phyloP scores from a whole-genome alignment of 2,113 vertebrate species.

The Myrmophylax atrothorax region DNA sequence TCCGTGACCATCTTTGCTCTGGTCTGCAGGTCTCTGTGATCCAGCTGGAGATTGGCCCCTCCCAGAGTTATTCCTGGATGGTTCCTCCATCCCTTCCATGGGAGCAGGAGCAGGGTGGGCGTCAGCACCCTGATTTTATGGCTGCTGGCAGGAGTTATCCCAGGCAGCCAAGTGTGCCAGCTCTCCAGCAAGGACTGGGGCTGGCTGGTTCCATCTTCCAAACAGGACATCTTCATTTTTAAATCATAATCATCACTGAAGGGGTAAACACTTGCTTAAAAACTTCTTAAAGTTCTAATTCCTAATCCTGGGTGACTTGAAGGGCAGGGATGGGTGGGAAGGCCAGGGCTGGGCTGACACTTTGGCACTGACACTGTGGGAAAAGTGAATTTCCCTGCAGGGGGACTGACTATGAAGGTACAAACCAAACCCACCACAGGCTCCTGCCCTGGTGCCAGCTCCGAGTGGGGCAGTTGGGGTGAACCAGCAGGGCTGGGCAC shows the following conservation, averaged over 20 bases:
- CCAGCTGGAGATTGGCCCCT: background rate
- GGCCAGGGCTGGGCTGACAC: background rate
- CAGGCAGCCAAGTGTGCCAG: accelerated
- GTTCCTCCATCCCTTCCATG: background rate
- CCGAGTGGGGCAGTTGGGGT: background rate
- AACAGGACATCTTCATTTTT: background rate
- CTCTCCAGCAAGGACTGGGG: background rate
- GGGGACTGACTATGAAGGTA: accelerated
- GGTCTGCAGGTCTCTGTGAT: background rate
- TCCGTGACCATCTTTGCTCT: background rate
- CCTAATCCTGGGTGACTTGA: accelerated
- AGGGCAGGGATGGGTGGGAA: background rate
- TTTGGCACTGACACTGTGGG: accelerated
- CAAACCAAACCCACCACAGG: background rate
- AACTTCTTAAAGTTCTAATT: background rate
- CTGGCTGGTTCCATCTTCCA: background rate
- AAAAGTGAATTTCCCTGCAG: background rate
- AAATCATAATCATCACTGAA: accelerated
- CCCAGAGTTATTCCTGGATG: background rate
- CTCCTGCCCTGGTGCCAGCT: background rate
- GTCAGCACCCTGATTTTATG: accelerated
- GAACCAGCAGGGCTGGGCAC: background rate
- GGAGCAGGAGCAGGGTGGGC: background rate
- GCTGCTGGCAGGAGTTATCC: background rate
- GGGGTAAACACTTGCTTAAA: background rate